Conservation (phyloP, 2,113 vertebrate genomes). For the Smithornis capensis region DNA sequence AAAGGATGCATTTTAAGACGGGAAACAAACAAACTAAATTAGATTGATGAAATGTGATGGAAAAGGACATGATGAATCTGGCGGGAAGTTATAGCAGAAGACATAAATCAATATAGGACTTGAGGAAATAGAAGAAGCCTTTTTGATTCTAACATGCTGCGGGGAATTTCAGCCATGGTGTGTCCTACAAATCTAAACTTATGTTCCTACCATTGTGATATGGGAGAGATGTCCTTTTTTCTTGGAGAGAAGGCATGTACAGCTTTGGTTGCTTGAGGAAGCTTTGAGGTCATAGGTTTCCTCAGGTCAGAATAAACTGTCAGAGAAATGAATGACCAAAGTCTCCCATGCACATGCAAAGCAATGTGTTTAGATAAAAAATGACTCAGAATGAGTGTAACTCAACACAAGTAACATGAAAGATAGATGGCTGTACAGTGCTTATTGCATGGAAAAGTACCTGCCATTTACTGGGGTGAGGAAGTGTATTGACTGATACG, state of each 20-base stretch:
- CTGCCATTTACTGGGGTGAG: not conserved
- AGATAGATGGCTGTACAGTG: not conserved
- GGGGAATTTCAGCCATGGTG: not conserved
- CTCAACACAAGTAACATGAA: not conserved
- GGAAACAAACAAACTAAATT: not conserved
- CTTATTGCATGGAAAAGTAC: not conserved
- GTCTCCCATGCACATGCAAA: not conserved
- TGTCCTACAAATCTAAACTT: not conserved
- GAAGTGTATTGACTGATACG: fast-evolving
- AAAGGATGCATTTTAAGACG: not conserved
- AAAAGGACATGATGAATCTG: not conserved
- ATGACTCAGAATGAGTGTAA: not conserved
- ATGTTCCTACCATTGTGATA: not conserved
- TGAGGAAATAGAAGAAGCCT: not conserved
- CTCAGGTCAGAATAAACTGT: not conserved
- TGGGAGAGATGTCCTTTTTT: not conserved
- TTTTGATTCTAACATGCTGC: not conserved
- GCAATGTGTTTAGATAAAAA: not conserved
- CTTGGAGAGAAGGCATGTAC: not conserved
- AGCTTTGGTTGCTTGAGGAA: not conserved
- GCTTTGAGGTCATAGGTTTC: not conserved
- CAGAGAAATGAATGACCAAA: not conserved
- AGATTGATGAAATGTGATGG: not conserved
- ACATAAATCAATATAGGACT: not conserved
- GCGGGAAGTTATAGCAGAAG: not conserved